Conservation (phyloP, 1,140 invertebrate species). For the Apocrypta bakeri region DNA sequence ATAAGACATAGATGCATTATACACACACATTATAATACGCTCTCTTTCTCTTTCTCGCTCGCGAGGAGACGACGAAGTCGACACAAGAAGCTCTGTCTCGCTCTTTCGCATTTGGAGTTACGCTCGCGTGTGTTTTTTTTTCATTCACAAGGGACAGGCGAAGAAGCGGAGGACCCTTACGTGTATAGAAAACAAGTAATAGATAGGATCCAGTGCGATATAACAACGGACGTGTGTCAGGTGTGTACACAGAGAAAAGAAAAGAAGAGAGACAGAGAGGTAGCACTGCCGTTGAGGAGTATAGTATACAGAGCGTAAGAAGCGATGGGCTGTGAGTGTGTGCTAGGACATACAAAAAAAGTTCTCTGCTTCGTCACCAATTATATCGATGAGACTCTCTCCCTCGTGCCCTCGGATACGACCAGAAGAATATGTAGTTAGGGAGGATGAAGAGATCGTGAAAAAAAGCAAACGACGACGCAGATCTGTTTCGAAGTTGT, state of each 20-base stretch:
- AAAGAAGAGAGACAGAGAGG: background rate
- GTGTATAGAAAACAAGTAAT: background rate
- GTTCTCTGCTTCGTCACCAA: conserved; percentile 38
- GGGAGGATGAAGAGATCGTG: background rate
- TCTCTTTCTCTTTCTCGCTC: background rate
- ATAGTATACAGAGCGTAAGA: conserved; percentile 1
- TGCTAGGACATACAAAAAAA: conserved; percentile 15
- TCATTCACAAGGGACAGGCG: background rate
- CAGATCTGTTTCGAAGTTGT: conserved; percentile 18
- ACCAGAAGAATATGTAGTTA: background rate
- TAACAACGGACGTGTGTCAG: background rate
- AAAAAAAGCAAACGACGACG: conserved; percentile 1
- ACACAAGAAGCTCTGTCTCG: background rate
- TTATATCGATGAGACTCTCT: conserved; percentile 8
- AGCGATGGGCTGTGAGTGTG: conserved; percentile 46
- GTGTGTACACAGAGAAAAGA: background rate
- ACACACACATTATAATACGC: background rate
- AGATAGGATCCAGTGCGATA: conserved; percentile 7
- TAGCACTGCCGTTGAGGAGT: background rate
- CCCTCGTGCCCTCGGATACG: conserved; percentile 9
- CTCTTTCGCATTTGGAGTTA: background rate
- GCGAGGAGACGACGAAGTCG: background rate
- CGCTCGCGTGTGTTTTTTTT: background rate
- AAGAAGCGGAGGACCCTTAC: conserved; percentile 6
- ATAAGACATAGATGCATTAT: background rate